phyloP scores from a whole-genome alignment of 2,797 vertebrate species.

The Fistularia commersonii region DNA sequence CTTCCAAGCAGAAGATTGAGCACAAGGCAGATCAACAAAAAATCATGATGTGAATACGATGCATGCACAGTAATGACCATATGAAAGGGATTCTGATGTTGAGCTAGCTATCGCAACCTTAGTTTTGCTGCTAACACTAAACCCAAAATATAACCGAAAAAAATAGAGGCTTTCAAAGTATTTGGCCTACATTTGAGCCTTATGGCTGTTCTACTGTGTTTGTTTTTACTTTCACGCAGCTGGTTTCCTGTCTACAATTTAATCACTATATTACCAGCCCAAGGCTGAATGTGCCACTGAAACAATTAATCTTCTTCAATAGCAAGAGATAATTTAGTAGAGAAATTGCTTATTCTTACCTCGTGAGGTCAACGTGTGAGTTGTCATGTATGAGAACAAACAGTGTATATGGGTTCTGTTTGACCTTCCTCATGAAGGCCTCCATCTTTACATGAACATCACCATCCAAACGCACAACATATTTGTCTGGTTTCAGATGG shows the following conservation, averaged over 20 bases:
- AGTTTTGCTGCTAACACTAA: too few relatives aligned
- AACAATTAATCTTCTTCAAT: constrained; percentile 16
- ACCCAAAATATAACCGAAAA: too few relatives aligned
- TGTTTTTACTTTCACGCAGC: constrained; percentile 21
- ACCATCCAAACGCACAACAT: constrained; percentile 88
- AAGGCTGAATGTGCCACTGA: constrained; percentile 27
- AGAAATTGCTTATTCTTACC: constrained; percentile 65
- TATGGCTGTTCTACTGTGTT: constrained; percentile 7
- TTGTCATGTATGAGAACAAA: constrained; percentile 98
- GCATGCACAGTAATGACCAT: too few relatives aligned
- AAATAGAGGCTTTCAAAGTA: background rate
- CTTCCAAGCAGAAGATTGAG: too few relatives aligned
- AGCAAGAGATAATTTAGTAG: background rate
- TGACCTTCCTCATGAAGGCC: constrained; percentile 92
- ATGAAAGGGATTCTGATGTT: too few relatives aligned
- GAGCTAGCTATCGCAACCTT: too few relatives aligned
- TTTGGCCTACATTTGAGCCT: constrained; percentile 6
- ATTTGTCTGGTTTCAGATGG: constrained; percentile 89
- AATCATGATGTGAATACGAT: too few relatives aligned
- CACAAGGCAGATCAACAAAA: too few relatives aligned
- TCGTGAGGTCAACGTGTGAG: constrained; percentile 93
- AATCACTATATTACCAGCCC: constrained; percentile 5
- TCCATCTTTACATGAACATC: constrained; percentile 94
- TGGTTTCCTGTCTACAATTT: constrained; percentile 16
- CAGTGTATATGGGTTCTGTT: constrained; percentile 94